Conservation (phyloP, 2,888 invertebrate species). For the Luperina nickerlii region DNA sequence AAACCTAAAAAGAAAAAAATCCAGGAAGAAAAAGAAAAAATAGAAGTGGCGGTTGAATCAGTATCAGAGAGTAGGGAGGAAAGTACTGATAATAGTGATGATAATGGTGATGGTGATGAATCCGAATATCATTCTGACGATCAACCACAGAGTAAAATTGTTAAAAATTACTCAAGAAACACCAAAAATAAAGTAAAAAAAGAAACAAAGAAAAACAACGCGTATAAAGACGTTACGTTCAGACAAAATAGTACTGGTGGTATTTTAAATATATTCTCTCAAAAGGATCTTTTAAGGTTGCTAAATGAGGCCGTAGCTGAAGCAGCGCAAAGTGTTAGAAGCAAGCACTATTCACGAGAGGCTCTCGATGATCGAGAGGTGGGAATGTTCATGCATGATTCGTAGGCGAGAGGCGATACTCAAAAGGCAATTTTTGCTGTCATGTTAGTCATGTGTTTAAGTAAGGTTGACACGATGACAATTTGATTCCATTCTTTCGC, state of each 20-base stretch:
- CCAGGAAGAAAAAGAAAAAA: neutral
- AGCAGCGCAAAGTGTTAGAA: conserved; percentile 5
- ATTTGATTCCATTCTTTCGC: neutral
- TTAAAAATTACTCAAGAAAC: neutral
- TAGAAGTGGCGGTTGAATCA: neutral
- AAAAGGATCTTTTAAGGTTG: conserved; percentile 21
- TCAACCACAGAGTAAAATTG: neutral
- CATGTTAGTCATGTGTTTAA: neutral
- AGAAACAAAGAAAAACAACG: neutral
- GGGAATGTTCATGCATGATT: neutral
- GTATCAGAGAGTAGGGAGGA: conserved; percentile 1
- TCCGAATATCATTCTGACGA: neutral
- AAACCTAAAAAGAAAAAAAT: neutral
- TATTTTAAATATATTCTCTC: conserved; percentile 19
- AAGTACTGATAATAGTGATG: conserved; percentile 5
- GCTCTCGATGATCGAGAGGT: neutral
- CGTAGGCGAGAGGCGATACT: neutral
- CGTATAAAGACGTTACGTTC: conserved; percentile 12
- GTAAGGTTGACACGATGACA: neutral
- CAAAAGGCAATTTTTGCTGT: neutral
- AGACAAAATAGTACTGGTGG: conserved; percentile 20
- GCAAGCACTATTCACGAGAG: neutral
- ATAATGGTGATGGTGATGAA: conserved; percentile 1
- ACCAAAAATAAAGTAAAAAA: neutral
- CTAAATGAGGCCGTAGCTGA: conserved; percentile 41